Base-by-base conservation (phyloP, 2,113 vertebrate genomes). In the Corapipo altera region DNA sequence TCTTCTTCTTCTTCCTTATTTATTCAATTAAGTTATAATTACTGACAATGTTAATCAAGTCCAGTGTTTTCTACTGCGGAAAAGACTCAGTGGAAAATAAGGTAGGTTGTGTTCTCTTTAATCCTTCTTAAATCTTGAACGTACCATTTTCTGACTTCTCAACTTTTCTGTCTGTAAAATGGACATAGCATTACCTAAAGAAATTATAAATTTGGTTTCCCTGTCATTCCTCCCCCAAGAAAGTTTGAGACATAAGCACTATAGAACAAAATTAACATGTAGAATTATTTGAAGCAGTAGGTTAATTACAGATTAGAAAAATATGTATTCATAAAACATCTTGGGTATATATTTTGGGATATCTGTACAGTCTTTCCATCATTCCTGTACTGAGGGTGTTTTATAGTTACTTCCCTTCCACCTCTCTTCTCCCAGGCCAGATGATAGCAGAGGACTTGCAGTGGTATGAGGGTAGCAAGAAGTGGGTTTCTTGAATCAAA, bases 1-100 rank as follows among this genome's bases (percentile, higher is more conserved):
- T 9, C 64, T 71, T 76, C 85, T 95, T 76, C 85, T 95, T 91
- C 48, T 88, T 84, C 81, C 67, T 96, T 20, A 64, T 97, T 85
- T 91, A 92, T 84, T 90, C 52, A 82, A 12, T 93, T 70, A 94
- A 84, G 39, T 49, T 76, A 32, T 57, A 84, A 72, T 80, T 92
- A 52, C 41, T 88, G 23, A 19, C 39, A 89, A 20, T 52, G 33
- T 76, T 92, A 96, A 96, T 92, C 66, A 95, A 84, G 54, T 85
- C 51, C 81, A 39, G 49, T 86, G 69, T 83, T 95, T 96, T 35
- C 86, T 10, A 24, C 30, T 79, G 27, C 39, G 51, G 18, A 76
- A 81, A 82, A 88, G 12, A 23, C 6, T 88, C 1, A 1, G 18
- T 52, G 21, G 26, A 52, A 91, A 75, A 57, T 37, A 57, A 79